phyloP scores from a whole-genome alignment of 2,888 invertebrate genomes.

The Nomada flava region DNA sequence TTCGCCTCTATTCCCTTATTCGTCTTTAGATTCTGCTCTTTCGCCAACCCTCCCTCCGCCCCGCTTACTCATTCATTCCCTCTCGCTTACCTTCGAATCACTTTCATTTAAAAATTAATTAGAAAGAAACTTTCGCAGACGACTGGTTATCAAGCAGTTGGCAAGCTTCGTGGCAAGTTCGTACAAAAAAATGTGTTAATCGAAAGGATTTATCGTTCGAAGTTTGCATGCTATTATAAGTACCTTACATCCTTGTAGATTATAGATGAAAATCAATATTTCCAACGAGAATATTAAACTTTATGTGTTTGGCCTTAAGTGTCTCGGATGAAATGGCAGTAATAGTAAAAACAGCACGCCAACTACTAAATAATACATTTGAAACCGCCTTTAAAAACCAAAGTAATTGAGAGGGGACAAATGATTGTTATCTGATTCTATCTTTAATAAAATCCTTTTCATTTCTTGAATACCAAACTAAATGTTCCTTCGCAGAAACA shows the following conservation, averaged over 20 bases:
- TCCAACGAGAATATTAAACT: background rate
- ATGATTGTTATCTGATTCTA: no score
- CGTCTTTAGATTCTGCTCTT: slow-evolving; percentile 19
- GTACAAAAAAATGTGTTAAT: background rate
- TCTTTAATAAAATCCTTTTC: no score
- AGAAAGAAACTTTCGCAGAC: slow-evolving; percentile 59
- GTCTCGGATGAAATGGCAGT: background rate
- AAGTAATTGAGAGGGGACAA: no score
- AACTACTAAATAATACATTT: no score
- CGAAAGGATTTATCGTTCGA: slow-evolving; percentile 2
- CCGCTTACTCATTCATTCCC: background rate
- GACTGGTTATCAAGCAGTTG: slow-evolving; percentile 52
- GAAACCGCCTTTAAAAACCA: no score
- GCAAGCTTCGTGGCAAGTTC: slow-evolving; percentile 11
- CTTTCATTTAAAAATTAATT: slow-evolving; percentile 72
- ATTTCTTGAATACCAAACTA: no score
- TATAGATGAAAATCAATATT: no score
- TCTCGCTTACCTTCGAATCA: slow-evolving; percentile 35
- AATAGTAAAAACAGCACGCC: no score
- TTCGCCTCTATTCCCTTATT: slow-evolving; percentile 21
- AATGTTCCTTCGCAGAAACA: background rate
- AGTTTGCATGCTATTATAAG: background rate
- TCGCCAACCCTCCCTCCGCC: background rate
- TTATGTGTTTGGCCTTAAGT: background rate
- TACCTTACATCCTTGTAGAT: background rate